Percentiles rank a stretch among this genome's conserved stretches.
These are phyloP conservation scores for Radopholus similis DNA, from an alignment of 1,140 invertebrate genomes.

Conservation along the genomic window DNA sequence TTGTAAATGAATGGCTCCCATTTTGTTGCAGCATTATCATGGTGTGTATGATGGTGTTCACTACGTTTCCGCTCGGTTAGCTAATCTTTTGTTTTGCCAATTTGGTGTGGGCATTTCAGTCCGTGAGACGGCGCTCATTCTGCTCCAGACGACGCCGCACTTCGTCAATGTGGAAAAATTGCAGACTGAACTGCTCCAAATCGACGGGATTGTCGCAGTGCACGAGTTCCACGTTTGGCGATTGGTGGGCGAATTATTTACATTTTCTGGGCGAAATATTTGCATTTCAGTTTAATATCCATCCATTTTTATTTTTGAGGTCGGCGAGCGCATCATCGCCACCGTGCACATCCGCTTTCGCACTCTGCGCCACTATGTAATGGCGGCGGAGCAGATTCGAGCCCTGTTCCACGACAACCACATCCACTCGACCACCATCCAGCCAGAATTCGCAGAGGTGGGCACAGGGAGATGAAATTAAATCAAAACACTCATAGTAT, in stretches of 20 bases:
- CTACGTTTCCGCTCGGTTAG: slow-evolving; percentile 65
- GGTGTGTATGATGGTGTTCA: slow-evolving; percentile 64
- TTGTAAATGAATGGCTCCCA: too few species aligned
- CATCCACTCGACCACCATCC: slow-evolving; percentile 67
- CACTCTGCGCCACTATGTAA: slow-evolving; percentile 64
- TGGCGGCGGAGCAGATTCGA: slow-evolving; percentile 63
- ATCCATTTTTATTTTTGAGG: too few species aligned
- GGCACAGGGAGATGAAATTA: background rate
- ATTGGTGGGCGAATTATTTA: slow-evolving; percentile 65
- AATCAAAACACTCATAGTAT: background rate
- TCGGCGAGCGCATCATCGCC: slow-evolving; percentile 62
- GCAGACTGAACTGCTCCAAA: slow-evolving; percentile 62
- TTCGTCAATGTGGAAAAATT: slow-evolving; percentile 64
- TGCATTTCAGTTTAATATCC: too few species aligned
- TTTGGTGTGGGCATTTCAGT: slow-evolving; percentile 56
- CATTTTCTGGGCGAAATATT: too few species aligned
- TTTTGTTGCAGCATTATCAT: slow-evolving; percentile 63
- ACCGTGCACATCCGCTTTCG: slow-evolving; percentile 66
- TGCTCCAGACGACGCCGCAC: slow-evolving; percentile 66
- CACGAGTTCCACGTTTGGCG: slow-evolving; percentile 69
- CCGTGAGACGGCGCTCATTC: slow-evolving; percentile 65
- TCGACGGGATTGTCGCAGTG: slow-evolving; percentile 65
- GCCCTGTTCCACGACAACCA: slow-evolving; percentile 66
- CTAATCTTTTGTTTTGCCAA: background rate
- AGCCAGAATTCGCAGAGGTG: slow-evolving; percentile 62